Conservation (phyloP, 1,140 invertebrate genomes). For the Pomacea maculata region DNA sequence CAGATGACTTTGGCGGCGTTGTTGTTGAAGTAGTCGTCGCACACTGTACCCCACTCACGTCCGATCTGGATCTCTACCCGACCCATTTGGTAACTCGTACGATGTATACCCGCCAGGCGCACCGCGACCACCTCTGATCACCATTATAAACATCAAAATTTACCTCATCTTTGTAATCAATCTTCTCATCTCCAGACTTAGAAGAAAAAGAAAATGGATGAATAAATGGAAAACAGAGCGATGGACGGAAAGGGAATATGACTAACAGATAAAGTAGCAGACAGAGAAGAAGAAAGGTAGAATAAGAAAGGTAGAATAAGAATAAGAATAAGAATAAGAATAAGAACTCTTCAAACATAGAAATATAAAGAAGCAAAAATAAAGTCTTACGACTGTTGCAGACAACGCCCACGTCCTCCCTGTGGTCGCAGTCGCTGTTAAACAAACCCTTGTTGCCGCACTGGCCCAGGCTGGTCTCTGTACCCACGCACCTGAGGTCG, state of each 20-base stretch:
- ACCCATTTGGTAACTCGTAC: constrained; percentile 68
- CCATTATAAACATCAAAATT: no score
- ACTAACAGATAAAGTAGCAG: no score
- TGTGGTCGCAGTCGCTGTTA: constrained; percentile 25
- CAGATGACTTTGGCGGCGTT: constrained; percentile 77
- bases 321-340: no score
- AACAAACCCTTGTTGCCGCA: constrained; percentile 19
- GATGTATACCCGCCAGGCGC: constrained; percentile 17
- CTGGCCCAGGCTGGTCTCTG: constrained; percentile 19
- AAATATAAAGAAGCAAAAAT: not conserved
- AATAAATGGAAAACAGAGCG: no score
- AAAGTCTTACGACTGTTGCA: constrained; percentile 13
- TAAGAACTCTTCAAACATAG: no score
- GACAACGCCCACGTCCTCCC: constrained; percentile 23
- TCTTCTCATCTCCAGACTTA: no score
- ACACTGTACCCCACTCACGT: constrained; percentile 77
- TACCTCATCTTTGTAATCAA: no score
- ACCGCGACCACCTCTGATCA: constrained; percentile 3
- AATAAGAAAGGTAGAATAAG: no score
- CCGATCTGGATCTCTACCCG: constrained; percentile 76
- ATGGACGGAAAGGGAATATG: no score
- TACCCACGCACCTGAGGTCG: constrained; percentile 21
- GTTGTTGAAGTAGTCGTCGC: constrained; percentile 78
- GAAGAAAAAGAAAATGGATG: no score
- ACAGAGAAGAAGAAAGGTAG: no score